phyloP scores from a whole-genome alignment of 2,888 invertebrate species.

The Physocephala rufipes region DNA sequence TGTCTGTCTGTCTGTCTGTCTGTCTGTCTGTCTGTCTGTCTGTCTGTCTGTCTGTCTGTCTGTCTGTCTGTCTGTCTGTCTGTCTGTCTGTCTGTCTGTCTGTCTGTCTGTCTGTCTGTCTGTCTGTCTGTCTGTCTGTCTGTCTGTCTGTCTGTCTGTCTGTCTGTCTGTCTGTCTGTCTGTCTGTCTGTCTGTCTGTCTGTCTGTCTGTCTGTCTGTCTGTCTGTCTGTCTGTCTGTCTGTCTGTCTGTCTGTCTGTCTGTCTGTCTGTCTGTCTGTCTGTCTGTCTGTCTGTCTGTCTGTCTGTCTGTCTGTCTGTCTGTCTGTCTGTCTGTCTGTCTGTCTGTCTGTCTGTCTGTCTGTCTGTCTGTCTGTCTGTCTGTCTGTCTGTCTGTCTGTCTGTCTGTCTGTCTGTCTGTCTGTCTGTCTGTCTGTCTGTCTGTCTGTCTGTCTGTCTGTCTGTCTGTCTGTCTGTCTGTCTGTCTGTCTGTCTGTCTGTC shows the following conservation, averaged over 20 bases:
- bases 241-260: constrained; percentile 14
- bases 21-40: constrained; percentile 20
- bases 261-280: constrained; percentile 17
- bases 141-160: constrained; percentile 12
- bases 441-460: constrained; percentile 11
- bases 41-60: constrained; percentile 20
- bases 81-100: constrained; percentile 13
- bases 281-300: constrained; percentile 15
- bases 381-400: constrained; percentile 18
- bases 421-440: constrained; percentile 18
- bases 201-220: constrained; percentile 7
- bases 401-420: constrained; percentile 20
- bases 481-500: constrained; percentile 20
- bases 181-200: constrained; percentile 12
- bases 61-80: constrained; percentile 18
- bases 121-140: constrained; percentile 7
- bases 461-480: constrained; percentile 20
- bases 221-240: constrained; percentile 10
- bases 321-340: constrained; percentile 17
- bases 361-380: constrained; percentile 20
- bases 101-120: constrained; percentile 12
- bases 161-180: constrained; percentile 7
- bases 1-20: constrained; percentile 20
- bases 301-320: constrained; percentile 17
- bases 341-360: constrained; percentile 20